Base-by-base conservation (phyloP, 2,113 vertebrate species). In the Chelonoidis abingdonii region DNA sequence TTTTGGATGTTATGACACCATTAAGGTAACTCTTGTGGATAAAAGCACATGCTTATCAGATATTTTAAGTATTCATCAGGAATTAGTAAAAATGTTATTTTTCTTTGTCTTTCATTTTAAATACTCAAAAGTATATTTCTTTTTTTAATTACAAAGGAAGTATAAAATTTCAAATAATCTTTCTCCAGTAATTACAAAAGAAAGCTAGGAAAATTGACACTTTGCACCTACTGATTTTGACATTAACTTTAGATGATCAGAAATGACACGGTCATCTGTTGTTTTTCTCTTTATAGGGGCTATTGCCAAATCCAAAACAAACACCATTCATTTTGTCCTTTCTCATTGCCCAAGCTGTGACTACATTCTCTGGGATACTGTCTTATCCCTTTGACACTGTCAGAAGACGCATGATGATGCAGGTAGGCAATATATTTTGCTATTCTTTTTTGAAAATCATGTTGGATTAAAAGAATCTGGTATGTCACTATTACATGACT, bases 301-400 rank as follows among this genome's bases (percentile, higher is more conserved):
- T 98, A 86, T 83, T 98, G 89, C 95, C 94, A 94, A 98, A 98
- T 94, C 95, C 97, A 86, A 98, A 96, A 50, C 95, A 98, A 92
- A 97, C 94, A 12, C 93, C 95, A 19, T 97, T 97, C 54, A 53
- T 96, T 90, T 5, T 98, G 52, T 96, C 95, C 44, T 98, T 98
- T 97, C 65, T 97, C 59, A 97, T 97, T 94, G 98, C 97, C 92
- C 95, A 97, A 84, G 41, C 93, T 54, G 97, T 98, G 75, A 98
- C 98, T 65, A 75, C 94, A 1, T 97, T 91, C 91, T 98, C 97
- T 94, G 97, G 96, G 91, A 97, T 97, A 87, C 88, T 97, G 22
- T 97, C 98, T 80, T 97, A 97, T 7, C 97, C 96, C 75, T 98
- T 98, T 94, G 97, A 98, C 89, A 89, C 96, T 69, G 94, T 97